These are phyloP conservation scores for Xenotilapia leptura DNA, from an alignment of 2,113 vertebrate species.

Conservation along the genomic window DNA sequence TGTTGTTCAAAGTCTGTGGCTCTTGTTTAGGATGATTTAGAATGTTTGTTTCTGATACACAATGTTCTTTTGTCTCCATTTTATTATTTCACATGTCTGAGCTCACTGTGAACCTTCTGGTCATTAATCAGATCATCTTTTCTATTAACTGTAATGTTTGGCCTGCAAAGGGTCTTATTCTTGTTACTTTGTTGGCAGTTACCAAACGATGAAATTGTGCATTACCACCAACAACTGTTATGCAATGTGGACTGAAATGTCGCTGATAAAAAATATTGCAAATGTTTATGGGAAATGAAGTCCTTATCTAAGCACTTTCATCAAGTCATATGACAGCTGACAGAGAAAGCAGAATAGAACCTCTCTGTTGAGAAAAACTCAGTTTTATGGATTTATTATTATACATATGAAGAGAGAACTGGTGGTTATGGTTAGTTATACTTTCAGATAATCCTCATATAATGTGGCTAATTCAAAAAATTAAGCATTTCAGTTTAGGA, in stretches of 20 bases:
- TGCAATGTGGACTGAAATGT: background rate
- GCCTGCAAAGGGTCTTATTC: accelerated
- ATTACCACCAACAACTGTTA: accelerated
- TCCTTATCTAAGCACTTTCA: background rate
- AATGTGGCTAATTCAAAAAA: background rate
- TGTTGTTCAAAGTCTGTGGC: background rate
- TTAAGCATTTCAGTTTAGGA: background rate
- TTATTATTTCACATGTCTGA: background rate
- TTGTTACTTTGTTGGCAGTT: background rate
- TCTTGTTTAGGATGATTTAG: background rate
- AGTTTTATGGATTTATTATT: background rate
- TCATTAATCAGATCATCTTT: background rate
- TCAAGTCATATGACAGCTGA: background rate
- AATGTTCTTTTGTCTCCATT: background rate
- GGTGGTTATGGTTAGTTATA: background rate
- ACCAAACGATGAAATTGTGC: background rate
- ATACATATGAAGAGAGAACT: background rate
- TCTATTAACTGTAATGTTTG: background rate
- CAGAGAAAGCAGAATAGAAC: background rate
- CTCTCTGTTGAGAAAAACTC: background rate
- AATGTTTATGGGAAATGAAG: background rate
- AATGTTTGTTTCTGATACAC: accelerated
- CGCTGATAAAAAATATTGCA: accelerated
- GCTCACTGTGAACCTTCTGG: background rate
- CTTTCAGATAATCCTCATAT: background rate